Percentiles rank a stretch among this genome's conserved stretches.
These are phyloP conservation scores for Desmophyllum pertusum DNA, from an alignment of 92 coral and sea anemone species.

Conservation along the genomic window DNA sequence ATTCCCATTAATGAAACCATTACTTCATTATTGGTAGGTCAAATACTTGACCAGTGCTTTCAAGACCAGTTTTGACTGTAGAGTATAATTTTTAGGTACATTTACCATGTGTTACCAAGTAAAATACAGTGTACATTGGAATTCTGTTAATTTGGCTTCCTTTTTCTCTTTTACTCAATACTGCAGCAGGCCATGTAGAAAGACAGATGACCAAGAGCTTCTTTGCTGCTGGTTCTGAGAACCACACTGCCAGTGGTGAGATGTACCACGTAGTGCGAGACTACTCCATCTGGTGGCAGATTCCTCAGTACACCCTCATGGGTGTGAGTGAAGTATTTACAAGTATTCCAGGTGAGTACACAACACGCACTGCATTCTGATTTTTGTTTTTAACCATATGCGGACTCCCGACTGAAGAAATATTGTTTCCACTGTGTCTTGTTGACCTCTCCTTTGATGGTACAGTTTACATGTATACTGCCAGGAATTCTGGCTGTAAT, in stretches of 20 bases:
- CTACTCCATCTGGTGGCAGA: constrained; percentile 81
- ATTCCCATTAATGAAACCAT: too few relatives aligned
- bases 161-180: not conserved
- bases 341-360: constrained; percentile 81
- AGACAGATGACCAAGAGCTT: constrained; percentile 58
- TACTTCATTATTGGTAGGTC: too few relatives aligned
- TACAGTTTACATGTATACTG: too few relatives aligned
- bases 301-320: constrained; percentile 87
- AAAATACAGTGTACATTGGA: not conserved
- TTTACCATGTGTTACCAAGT: not conserved
- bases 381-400: too few relatives aligned
- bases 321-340: constrained; percentile 94
- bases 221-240: constrained; percentile 48
- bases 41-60: too few relatives aligned
- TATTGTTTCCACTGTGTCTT: too few relatives aligned
- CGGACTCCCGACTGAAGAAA: too few relatives aligned
- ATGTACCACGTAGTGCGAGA: constrained; percentile 64
- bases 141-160: not conserved
- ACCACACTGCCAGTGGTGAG: constrained; percentile 73
- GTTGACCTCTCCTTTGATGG: too few relatives aligned
- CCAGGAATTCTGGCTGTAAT: too few relatives aligned
- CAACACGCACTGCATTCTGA: too few relatives aligned
- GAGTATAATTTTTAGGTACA: too few relatives aligned
- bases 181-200: constrained; percentile 87
- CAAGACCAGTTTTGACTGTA: too few relatives aligned